These are phyloP conservation scores for Procambarus clarkii DNA, from an alignment of 1,140 invertebrate genomes.

Conservation along the genomic window DNA sequence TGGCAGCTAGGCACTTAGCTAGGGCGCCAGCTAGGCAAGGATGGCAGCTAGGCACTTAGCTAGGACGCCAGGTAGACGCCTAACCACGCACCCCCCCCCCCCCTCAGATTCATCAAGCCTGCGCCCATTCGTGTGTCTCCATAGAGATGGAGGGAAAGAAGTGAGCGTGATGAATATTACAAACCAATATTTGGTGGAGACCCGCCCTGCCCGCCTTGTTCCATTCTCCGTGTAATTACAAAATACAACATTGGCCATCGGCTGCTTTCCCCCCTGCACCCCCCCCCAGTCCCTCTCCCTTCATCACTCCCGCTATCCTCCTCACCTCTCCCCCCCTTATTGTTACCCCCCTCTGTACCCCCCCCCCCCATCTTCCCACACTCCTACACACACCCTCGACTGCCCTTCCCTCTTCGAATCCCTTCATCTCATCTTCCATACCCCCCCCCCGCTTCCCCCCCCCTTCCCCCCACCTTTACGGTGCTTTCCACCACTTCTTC, in stretches of 20 bases:
- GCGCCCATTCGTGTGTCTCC: too few relatives aligned
- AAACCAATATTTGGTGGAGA: slow-evolving; percentile 38
- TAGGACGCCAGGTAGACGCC: too few relatives aligned
- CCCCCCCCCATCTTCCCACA: too few relatives aligned
- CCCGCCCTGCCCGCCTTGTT: not conserved
- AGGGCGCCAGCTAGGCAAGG: too few relatives aligned
- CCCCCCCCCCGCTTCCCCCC: not conserved
- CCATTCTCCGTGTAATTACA: slow-evolving; percentile 36
- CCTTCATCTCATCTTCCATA: not conserved
- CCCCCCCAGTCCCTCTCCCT: not conserved
- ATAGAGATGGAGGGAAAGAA: not conserved
- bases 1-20: too few relatives aligned
- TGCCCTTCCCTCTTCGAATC: not conserved
- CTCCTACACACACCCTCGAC: not conserved
- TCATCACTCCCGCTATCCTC: not conserved
- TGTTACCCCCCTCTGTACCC: too few relatives aligned
- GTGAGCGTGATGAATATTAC: slow-evolving; percentile 23
- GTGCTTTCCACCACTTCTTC: not conserved
- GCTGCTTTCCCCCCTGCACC: not conserved
- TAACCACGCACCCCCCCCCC: too few relatives aligned
- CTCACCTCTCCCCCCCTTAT: not conserved
- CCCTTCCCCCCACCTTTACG: not conserved
- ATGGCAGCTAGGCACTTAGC: too few relatives aligned
- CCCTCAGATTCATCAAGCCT: too few relatives aligned
- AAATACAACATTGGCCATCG: slow-evolving; percentile 42